Evolutionary conservation across 2,888 invertebrate species (phyloP).

Genomic region (Drosophila maculinotata): DNA sequence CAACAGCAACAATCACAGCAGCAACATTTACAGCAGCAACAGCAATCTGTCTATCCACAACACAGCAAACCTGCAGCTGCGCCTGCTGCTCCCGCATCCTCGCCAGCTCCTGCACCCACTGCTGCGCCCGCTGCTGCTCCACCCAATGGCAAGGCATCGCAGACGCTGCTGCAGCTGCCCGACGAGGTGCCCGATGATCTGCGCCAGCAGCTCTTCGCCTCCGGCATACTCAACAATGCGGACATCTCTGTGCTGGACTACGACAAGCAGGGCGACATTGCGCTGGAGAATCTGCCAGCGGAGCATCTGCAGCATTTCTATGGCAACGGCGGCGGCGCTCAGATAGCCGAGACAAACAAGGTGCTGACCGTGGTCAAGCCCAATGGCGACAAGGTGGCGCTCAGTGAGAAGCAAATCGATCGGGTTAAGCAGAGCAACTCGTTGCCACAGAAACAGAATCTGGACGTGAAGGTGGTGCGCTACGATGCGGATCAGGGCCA

Average conservation of each 20-base stretch:
- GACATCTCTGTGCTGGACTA: conserved; percentile 95
- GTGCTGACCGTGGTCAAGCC: conserved; percentile 89
- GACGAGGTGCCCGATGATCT: conserved; percentile 96
- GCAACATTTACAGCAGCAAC: conserved; percentile 9
- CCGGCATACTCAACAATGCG: conserved; percentile 94
- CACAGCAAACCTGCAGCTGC: conserved; percentile 3
- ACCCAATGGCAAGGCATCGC: conserved; percentile 69
- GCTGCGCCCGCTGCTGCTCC: conserved; percentile 30
- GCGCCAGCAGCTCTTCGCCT: conserved; percentile 92
- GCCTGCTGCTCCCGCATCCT: conserved; percentile 1
- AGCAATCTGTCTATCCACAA: conserved; percentile 13
- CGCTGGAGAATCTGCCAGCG: conserved; percentile 92
- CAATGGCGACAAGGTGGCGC: conserved; percentile 87
- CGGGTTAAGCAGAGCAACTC: conserved; percentile 82
- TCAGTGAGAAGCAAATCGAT: conserved; percentile 86
- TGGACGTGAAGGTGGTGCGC: conserved; percentile 94
- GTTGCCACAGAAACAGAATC: conserved; percentile 87
- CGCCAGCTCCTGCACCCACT: conserved; percentile 6
- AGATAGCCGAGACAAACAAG: conserved; percentile 90
- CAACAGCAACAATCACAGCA: conserved; percentile 10
- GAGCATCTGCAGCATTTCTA: conserved; percentile 95
- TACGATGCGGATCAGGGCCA: conserved; percentile 91
- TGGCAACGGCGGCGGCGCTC: conserved; percentile 92
- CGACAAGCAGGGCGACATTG: conserved; percentile 94
- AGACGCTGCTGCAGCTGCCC: conserved; percentile 87